Base-by-base conservation (phyloP, 2,797 vertebrate genomes). In the Hippocampus kuda region DNA sequence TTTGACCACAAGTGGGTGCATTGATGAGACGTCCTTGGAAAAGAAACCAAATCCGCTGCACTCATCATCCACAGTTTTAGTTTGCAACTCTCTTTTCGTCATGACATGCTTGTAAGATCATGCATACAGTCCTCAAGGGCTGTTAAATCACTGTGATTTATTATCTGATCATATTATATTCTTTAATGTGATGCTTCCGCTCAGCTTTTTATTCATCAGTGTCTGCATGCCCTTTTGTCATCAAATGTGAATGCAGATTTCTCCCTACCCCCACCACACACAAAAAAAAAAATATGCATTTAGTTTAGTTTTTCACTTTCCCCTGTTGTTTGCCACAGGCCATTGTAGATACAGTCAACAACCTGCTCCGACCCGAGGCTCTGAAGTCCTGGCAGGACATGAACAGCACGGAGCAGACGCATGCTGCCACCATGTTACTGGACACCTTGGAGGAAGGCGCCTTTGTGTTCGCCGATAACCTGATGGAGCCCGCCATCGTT, bases 321-420 rank as follows among this genome's bases (percentile, higher is more conserved):
- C 34, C 49, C 68, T 69, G 34, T 65, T 20, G 18, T 74, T 72
- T 80, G 77, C 85, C 81, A 44, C 90, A 99, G 97, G 96, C 97
- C 75, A 98, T 98, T 75, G 96, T 99, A 83, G 97, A 99, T 88
- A 99, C 96, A 0, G 97, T 99, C 72, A 94, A 99, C 89, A 99
- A 98, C 89, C 94, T 99, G 64, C 91, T 99, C 84, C 93, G 95
- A 83, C 92, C 93, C 0, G 96, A 98, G 88, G 96, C 95, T 77
- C 84, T 99, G 84, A 94, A 97, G 85, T 98, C 96, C 46, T 99
- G 97, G 97, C 93, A 90, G 60, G 95, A 98, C 85, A 99, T 98
- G 97, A 99, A 99, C 89, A 93, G 92, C 82, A 96, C 96, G 0
- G 96, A 98, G 82, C 96, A 98, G 89, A 96, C 95, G 0, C 96